A percentile compares a stretch with the other conserved stretches of the same genome.
phyloP scores from a whole-genome alignment of 2,797 vertebrate genomes.

The Sebastiscus albofasciatus region DNA sequence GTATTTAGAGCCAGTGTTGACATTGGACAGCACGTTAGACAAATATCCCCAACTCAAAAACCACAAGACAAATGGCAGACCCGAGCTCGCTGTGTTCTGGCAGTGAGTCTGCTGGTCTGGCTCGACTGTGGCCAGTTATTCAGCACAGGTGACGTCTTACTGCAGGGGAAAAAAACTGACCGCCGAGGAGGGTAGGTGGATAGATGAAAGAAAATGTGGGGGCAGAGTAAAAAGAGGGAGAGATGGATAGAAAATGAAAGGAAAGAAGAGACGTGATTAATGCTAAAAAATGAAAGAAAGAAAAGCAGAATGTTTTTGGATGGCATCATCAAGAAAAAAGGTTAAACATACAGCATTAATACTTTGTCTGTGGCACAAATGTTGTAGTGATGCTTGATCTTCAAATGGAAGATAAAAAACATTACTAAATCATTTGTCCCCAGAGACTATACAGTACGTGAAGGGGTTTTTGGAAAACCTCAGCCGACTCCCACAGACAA shows the following conservation, averaged over 20 bases:
- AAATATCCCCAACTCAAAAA: conserved; percentile 78
- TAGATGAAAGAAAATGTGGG: conserved; percentile 47
- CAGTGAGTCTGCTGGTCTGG: conserved; percentile 63
- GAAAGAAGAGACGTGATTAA: conserved; percentile 30
- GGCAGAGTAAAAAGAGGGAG: not conserved
- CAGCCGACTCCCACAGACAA: conserved; percentile 57
- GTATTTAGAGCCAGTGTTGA: conserved; percentile 82
- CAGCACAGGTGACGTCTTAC: conserved; percentile 76
- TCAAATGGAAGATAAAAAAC: conserved; percentile 4
- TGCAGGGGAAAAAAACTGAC: conserved; percentile 43
- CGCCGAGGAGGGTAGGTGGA: conserved; percentile 22
- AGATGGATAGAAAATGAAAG: conserved; percentile 35
- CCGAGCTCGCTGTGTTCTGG: conserved; percentile 70
- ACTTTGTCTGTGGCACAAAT: conserved; percentile 7
- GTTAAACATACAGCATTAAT: not conserved
- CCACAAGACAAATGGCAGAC: conserved; percentile 82
- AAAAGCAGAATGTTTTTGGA: conserved; percentile 2
- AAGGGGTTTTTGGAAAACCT: conserved; percentile 63
- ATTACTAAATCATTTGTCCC: conserved; percentile 20
- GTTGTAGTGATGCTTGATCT: conserved; percentile 22
- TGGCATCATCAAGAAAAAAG: not conserved
- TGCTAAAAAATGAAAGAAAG: conserved; percentile 6
- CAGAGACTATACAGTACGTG: conserved; percentile 25
- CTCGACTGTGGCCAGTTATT: conserved; percentile 61
- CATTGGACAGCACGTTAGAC: conserved; percentile 79